Conservation (phyloP, 1,140 invertebrate species). For the Colletes gigas region DNA sequence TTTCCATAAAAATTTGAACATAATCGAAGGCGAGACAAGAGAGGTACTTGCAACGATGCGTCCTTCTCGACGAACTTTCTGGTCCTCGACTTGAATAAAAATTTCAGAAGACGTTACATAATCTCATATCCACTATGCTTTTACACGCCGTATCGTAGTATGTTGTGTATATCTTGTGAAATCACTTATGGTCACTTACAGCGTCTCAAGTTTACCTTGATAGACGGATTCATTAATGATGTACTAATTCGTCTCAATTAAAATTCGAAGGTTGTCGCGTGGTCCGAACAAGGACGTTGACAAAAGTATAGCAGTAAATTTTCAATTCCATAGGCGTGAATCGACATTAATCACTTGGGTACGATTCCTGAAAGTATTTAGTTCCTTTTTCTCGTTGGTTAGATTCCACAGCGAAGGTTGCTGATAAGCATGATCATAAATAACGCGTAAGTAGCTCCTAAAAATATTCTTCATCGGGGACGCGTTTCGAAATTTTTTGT, state of each 20-base stretch:
- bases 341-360: neutral
- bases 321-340: neutral
- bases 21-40: no score
- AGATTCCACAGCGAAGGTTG: neutral
- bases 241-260: slow-evolving; percentile 10
- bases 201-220: neutral
- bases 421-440: neutral
- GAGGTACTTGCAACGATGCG: neutral
- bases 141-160: neutral
- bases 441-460: no score
- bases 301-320: neutral
- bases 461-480: no score
- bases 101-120: slow-evolving; percentile 2
- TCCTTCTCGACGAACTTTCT: neutral
- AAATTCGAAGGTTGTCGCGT: neutral
- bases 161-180: slow-evolving; percentile 42
- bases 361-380: neutral
- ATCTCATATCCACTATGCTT: neutral
- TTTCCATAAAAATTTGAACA: neutral
- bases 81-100: neutral
- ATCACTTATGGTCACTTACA: slow-evolving; percentile 13
- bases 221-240: slow-evolving; percentile 4
- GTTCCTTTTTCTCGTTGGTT: neutral
- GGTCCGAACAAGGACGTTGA: neutral
- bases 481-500: no score